A percentile compares a stretch with the other conserved stretches of the same genome.
phyloP scores from a whole-genome alignment of 2,888 invertebrate genomes.

The Ctena decussata region DNA sequence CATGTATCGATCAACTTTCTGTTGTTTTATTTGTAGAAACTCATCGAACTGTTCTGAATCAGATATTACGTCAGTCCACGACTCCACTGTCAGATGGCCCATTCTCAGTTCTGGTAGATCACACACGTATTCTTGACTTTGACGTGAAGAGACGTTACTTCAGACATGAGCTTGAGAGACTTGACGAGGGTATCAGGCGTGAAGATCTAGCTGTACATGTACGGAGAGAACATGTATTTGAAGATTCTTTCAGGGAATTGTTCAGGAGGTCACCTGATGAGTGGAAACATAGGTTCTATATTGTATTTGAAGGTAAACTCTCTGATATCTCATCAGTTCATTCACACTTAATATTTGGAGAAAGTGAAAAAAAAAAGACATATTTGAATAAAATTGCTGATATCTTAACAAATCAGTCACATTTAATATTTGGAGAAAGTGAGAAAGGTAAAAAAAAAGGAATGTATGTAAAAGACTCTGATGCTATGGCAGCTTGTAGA shows the following conservation, averaged over 20 bases:
- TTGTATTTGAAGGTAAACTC: constrained; percentile 94
- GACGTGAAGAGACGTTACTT: constrained; percentile 96
- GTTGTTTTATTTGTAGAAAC: constrained; percentile 91
- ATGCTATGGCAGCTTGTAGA: too few species aligned
- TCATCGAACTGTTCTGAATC: constrained; percentile 95
- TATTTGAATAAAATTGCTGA: too few species aligned
- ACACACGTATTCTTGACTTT: constrained; percentile 95
- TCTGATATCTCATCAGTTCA: too few species aligned
- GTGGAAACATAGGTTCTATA: constrained; percentile 97
- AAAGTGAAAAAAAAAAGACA: too few species aligned
- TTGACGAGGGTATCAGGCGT: constrained; percentile 90
- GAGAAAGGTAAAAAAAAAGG: too few species aligned
- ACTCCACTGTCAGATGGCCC: constrained; percentile 94
- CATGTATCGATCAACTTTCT: too few species aligned
- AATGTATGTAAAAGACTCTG: too few species aligned
- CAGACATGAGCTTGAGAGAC: constrained; percentile 94
- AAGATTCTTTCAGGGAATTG: constrained; percentile 95
- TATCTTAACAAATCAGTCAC: too few species aligned
- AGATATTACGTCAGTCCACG: constrained; percentile 92
- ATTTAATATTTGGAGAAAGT: too few species aligned
- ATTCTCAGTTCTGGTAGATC: constrained; percentile 95
- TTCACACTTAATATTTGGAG: too few species aligned
- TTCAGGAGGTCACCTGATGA: constrained; percentile 94
- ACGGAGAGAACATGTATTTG: constrained; percentile 93
- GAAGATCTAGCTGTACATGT: constrained; percentile 96